These are phyloP conservation scores for Penaeus chinensis DNA, from an alignment of 1,140 invertebrate species.

Conservation along the genomic window DNA sequence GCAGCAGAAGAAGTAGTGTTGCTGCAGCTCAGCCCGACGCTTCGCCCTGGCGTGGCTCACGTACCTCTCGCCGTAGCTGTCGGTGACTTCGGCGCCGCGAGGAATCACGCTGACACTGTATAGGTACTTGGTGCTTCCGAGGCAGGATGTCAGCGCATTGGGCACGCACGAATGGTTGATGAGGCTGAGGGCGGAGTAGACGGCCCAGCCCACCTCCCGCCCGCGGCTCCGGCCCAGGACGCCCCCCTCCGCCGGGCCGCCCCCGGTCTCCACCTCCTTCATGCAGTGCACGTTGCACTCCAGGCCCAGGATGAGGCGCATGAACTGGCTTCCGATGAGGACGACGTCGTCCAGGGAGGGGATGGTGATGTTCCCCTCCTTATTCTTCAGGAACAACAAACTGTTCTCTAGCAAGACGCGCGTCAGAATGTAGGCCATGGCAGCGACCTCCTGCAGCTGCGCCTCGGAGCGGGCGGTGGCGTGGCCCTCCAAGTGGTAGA, in stretches of 20 bases:
- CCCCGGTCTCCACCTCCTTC: conserved; percentile 41
- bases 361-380: neutral
- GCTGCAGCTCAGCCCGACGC: conserved; percentile 41
- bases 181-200: conserved; percentile 53
- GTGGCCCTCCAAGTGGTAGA: conserved; percentile 57
- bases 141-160: conserved; percentile 45
- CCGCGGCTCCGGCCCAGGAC: conserved; percentile 1
- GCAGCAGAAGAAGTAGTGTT: conserved; percentile 58
- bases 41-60: conserved; percentile 51
- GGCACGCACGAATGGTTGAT: conserved; percentile 60
- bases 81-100: conserved; percentile 55
- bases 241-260: neutral
- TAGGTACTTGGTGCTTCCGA: conserved; percentile 52
- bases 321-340: conserved; percentile 47
- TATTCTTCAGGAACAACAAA: conserved; percentile 29
- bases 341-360: conserved; percentile 32
- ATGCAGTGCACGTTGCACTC: conserved; percentile 58
- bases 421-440: conserved; percentile 45
- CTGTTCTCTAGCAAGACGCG: conserved; percentile 40
- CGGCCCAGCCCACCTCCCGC: conserved; percentile 53
- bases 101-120: conserved; percentile 57
- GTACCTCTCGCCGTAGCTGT: conserved; percentile 57
- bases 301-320: conserved; percentile 47
- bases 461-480: conserved; percentile 41
- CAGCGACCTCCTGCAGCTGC: conserved; percentile 51